phyloP scores from a whole-genome alignment of 1,140 invertebrate genomes.

The Radopholus similis region DNA sequence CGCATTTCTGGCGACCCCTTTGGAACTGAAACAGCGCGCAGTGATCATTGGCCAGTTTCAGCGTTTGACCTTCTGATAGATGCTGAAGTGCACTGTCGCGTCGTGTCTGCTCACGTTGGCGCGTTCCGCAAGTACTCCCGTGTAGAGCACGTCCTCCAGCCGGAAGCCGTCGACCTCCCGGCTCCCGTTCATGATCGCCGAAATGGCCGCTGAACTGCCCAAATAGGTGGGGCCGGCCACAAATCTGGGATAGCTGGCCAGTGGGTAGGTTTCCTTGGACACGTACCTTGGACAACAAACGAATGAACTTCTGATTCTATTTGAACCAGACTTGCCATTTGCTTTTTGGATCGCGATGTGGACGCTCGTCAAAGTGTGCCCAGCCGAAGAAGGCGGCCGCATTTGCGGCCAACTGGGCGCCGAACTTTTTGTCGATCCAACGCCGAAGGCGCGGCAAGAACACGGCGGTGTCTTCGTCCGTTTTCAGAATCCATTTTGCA shows the following conservation, averaged over 20 bases:
- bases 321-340: background rate
- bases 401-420: background rate
- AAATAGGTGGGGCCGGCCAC: conserved; percentile 3
- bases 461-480: conserved; percentile 23
- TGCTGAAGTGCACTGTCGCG: conserved; percentile 1
- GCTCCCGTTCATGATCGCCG: background rate
- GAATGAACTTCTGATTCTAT: background rate
- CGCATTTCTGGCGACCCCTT: too few species aligned
- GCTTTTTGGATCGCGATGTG: background rate
- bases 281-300: conserved; percentile 6
- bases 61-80: too few species aligned
- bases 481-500: conserved; percentile 21
- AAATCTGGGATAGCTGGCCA: conserved; percentile 9
- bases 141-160: conserved; percentile 9
- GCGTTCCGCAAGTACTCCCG: conserved; percentile 8
- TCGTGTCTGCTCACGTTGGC: background rate
- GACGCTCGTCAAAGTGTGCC: background rate
- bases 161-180: background rate
- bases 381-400: background rate
- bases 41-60: too few species aligned
- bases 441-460: conserved; percentile 6
- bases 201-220: background rate
- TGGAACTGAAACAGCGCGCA: too few species aligned
- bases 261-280: conserved; percentile 1
- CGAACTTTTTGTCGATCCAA: conserved; percentile 18